phyloP scores from a whole-genome alignment of 1,140 invertebrate species.

The Drosophila tristis region DNA sequence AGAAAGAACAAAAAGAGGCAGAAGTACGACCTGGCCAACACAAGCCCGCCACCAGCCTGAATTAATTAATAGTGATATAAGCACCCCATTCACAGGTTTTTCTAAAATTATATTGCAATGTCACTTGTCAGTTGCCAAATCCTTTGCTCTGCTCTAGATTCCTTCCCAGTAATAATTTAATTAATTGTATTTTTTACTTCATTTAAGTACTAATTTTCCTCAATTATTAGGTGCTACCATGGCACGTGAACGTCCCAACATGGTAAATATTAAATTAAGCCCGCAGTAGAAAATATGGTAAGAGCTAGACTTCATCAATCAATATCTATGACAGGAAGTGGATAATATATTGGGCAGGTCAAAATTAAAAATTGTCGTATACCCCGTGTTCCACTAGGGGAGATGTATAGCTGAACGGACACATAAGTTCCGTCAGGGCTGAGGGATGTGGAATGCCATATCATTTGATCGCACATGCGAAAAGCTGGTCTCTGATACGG shows the following conservation, averaged over 20 bases:
- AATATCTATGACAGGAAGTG: no score
- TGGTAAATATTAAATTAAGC: not conserved
- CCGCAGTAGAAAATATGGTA: no score
- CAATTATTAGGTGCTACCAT: no score
- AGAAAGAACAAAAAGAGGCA: constrained; percentile 52
- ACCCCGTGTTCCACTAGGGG: constrained; percentile 86
- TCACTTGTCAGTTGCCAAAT: constrained; percentile 1
- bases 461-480: constrained; percentile 89
- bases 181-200: no score
- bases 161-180: no score
- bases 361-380: no score
- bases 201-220: no score
- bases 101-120: constrained; percentile 14
- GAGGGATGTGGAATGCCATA: constrained; percentile 86
- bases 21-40: constrained; percentile 63
- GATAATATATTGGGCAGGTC: no score
- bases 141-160: no score
- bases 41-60: constrained; percentile 32
- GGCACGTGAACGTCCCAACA: not conserved
- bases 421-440: constrained; percentile 87
- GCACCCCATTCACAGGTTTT: not conserved
- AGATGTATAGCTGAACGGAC: no score
- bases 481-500: no score
- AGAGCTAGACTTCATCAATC: no score
- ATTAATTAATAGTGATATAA: constrained; percentile 1